phyloP scores from a whole-genome alignment of 2,888 invertebrate genomes.

The Lasius platythorax region DNA sequence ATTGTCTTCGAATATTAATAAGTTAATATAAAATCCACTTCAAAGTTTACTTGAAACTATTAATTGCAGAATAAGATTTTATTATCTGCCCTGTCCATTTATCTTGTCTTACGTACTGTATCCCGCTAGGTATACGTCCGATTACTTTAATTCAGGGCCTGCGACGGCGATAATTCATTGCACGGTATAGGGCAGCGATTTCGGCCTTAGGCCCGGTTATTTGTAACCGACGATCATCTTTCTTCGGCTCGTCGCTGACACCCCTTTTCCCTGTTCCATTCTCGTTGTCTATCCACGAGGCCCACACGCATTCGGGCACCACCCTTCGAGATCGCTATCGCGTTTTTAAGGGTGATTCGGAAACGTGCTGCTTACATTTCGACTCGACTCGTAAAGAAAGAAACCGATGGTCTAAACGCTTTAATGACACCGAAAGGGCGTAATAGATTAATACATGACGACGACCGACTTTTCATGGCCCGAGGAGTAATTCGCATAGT shows the following conservation, averaged over 20 bases:
- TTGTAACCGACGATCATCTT: constrained; percentile 66
- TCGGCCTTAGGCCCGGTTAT: constrained; percentile 74
- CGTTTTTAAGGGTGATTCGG: constrained; percentile 30
- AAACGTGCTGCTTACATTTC: background rate
- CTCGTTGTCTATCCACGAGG: constrained; percentile 52
- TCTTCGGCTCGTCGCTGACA: constrained; percentile 49
- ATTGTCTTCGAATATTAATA: background rate
- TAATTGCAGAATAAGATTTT: constrained; percentile 13
- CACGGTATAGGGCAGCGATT: constrained; percentile 65
- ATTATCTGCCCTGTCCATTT: constrained; percentile 51
- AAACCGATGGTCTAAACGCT: background rate
- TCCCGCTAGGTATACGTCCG: constrained; percentile 66
- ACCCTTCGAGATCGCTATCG: constrained; percentile 70
- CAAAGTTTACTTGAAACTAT: background rate
- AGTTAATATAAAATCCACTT: background rate
- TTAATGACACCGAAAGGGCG: background rate
- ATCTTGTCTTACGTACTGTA: constrained; percentile 59
- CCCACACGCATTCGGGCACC: constrained; percentile 65
- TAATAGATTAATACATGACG: background rate
- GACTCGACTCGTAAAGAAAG: background rate
- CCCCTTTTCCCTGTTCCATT: constrained; percentile 44
- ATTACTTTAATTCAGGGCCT: constrained; percentile 76
- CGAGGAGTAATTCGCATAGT: constrained; percentile 9
- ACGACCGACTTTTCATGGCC: constrained; percentile 12
- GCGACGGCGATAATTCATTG: constrained; percentile 76